A percentile compares a stretch with the other conserved stretches of the same genome.
phyloP scores from a whole-genome alignment of 2,113 vertebrate genomes.

The Conger conger region DNA sequence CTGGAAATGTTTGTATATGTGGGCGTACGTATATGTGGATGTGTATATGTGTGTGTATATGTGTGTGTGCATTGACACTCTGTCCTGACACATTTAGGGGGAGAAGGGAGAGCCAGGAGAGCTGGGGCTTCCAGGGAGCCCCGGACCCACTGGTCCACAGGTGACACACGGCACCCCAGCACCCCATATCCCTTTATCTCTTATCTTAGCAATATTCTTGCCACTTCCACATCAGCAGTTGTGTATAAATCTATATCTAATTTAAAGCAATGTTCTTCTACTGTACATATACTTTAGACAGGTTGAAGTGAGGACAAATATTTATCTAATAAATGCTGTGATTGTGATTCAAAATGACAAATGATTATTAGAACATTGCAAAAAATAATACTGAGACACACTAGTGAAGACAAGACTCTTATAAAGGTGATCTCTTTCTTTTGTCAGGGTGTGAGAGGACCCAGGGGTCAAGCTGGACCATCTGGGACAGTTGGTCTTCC shows the following conservation, averaged over 20 bases:
- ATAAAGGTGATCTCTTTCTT: not conserved
- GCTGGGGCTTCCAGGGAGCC: slow-evolving; percentile 46
- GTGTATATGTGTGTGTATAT: not conserved
- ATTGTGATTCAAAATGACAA: not conserved
- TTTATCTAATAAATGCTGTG: not conserved
- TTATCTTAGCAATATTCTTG: not conserved
- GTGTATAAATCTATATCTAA: too few relatives aligned
- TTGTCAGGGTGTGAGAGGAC: slow-evolving; percentile 31
- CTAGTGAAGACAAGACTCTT: not conserved
- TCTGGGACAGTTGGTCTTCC: slow-evolving; percentile 24
- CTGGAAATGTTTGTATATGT: not conserved
- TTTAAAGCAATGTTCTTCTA: too few relatives aligned
- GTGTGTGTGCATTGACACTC: not conserved
- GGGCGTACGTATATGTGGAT: not conserved
- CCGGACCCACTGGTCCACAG: slow-evolving; percentile 59
- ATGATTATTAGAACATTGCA: too few relatives aligned
- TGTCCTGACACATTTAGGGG: slow-evolving; percentile 47
- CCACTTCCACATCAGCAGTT: not conserved
- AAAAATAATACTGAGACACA: too few relatives aligned
- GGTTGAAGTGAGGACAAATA: not conserved
- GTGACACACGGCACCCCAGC: slow-evolving; percentile 40
- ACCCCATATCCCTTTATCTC: not conserved
- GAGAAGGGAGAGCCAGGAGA: slow-evolving; percentile 45
- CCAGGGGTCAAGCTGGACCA: slow-evolving; percentile 19
- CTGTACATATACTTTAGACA: too few relatives aligned